Base-by-base conservation (phyloP, 35 echinoderm and acorn worm genomes). In the Nesometra sesokonis region DNA sequence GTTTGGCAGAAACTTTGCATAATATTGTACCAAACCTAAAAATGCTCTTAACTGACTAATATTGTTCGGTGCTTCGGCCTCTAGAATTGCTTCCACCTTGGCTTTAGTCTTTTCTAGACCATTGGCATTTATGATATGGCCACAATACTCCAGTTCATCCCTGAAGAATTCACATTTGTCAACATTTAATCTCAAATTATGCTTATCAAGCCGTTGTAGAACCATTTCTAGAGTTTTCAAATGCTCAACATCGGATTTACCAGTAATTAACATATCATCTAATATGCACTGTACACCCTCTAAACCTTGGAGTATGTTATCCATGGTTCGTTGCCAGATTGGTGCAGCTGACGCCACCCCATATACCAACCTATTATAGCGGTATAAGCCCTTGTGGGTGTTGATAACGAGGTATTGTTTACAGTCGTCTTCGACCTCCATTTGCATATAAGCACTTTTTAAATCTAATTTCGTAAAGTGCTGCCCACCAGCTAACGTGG, bases 1-100 rank as follows among this genome's bases (percentile, higher is more conserved):
- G 33, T 89, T 89, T 29, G 83, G 91, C 30, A 93, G 36, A 84
- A 93, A 89, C 39, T 88, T 89, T n/a, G 77, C 32, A 82, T 93
- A 93, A 33, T 93, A 93, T 15, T 89, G 31, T 78, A 85, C 34
- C 77, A 93, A 77, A 19, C 90, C 90, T 33, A 91, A 34, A 11
- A 87, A 37, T 3, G 84, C 52, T 32, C 21, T 80, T 11, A 87
- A 29, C 29, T 91, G 79, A 32, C 40, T 34, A 0, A 35, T 7
- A 80, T 84, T 80, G 13, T 87, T 33, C 80, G 77, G 46, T 21
- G 57, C 83, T 52, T 35, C 30, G 29, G 36, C 77, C 32, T 82
- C 85, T 77, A 34, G 85, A 79, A 79, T 43, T 43, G 39, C 39
- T 43, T 43, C 39, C 15, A 43, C 39, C 15, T 43, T 43, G 39